Evolutionary conservation across 1,140 invertebrate species (phyloP).

Genomic region (Dendroctonus ponderosae): DNA sequence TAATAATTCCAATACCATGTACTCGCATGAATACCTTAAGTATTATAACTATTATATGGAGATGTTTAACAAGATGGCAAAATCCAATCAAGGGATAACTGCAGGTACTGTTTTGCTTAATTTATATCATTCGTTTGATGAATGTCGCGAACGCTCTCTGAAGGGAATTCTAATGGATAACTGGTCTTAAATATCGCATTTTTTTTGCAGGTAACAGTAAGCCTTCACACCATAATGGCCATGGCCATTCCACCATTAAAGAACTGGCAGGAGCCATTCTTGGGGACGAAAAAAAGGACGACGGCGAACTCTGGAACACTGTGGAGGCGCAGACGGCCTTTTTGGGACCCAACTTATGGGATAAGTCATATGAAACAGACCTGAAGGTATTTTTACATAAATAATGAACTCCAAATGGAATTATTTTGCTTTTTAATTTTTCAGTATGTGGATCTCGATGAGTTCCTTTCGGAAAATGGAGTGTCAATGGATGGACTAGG

Average conservation of each 20-base stretch:
- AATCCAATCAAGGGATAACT: neutral
- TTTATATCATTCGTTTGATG: neutral
- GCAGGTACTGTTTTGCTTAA: slow-evolving; percentile 5
- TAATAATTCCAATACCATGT: neutral
- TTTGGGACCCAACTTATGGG: slow-evolving; percentile 91
- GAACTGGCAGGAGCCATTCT: slow-evolving; percentile 48
- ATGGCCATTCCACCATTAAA: slow-evolving; percentile 50
- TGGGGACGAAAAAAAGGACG: slow-evolving; percentile 73
- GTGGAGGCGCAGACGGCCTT: slow-evolving; percentile 90
- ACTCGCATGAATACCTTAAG: neutral
- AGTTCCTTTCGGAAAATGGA: slow-evolving; percentile 92
- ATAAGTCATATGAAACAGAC: slow-evolving; percentile 90
- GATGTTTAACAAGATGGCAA: slow-evolving; percentile 8
- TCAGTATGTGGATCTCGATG: slow-evolving; percentile 94
- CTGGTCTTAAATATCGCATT: slow-evolving; percentile 1
- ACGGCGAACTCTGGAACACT: slow-evolving; percentile 78
- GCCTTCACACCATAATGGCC: slow-evolving; percentile 49
- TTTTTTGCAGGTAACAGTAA: slow-evolving; percentile 50
- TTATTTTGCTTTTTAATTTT: slow-evolving; percentile 50
- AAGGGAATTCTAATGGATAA: neutral
- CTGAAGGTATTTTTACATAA: slow-evolving; percentile 72
- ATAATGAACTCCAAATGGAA: neutral
- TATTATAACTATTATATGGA: slow-evolving; percentile 12
- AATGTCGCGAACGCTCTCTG: too few species aligned
- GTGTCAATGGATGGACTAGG: slow-evolving; percentile 76